A percentile compares a stretch with the other conserved stretches of the same genome.
Evolutionary conservation across 2,888 invertebrate species (phyloP).

Genomic region (Euphydryas editha): DNA sequence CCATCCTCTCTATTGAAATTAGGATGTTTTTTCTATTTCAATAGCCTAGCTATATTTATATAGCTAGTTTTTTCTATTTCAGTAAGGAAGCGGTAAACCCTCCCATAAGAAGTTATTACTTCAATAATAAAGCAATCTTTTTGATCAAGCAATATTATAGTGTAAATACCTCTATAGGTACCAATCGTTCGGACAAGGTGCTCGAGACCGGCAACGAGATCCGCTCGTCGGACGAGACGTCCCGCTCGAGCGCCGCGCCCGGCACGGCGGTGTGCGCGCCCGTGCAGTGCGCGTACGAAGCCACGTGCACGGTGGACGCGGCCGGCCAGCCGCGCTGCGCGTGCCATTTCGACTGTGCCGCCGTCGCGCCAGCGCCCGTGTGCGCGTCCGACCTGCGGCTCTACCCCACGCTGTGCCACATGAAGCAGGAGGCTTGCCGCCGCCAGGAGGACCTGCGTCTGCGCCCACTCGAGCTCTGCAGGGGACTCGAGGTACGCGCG

Average conservation of each 20-base stretch:
- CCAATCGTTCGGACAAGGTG: slow-evolving; percentile 60
- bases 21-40: no score
- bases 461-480: slow-evolving; percentile 90
- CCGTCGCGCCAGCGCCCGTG: slow-evolving; percentile 85
- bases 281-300: slow-evolving; percentile 92
- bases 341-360: slow-evolving; percentile 90
- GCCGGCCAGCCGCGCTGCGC: slow-evolving; percentile 87
- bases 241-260: slow-evolving; percentile 60
- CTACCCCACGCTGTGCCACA: slow-evolving; percentile 92
- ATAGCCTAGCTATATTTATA: no score
- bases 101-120: no score
- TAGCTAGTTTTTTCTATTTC: no score
- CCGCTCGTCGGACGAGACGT: slow-evolving; percentile 60
- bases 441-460: slow-evolving; percentile 90
- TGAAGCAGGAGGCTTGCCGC: slow-evolving; percentile 93
- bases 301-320: slow-evolving; percentile 91
- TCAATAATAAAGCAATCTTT: no score
- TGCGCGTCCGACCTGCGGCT: slow-evolving; percentile 92
- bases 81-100: no score
- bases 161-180: slow-evolving; percentile 46
- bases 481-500: slow-evolving; percentile 87
- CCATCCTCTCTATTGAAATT: no score
- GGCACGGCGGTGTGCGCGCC: slow-evolving; percentile 90
- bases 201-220: slow-evolving; percentile 69
- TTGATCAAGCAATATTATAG: no score